Evolutionary conservation across 2,113 vertebrate genomes (phyloP), one percentile per base, ranked within the genome.

Genomic region (Gadus chalcogrammus): DNA sequence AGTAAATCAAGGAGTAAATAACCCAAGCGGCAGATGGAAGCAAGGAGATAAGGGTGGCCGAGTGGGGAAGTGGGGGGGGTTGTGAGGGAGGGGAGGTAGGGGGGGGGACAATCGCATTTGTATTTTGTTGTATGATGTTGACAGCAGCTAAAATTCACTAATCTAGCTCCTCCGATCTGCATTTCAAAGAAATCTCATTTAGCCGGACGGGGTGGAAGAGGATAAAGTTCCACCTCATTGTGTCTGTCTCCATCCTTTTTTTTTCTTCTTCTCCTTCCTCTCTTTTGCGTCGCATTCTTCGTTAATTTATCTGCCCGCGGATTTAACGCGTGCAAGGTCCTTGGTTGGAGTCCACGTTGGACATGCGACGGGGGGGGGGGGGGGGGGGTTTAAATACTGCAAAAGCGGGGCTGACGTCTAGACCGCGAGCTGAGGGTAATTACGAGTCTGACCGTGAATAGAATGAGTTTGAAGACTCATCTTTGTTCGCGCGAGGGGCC

Each of bases 171-270:
- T 93, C 96, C 98, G 95, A 98, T 98, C 97, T 99, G 97, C 97
- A 99, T 98, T 98, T 99, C 97, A 99, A 99, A 98, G 96, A 99
- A 99, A 99, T 98, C 97, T 99, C 95, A 99, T 99, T 99, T 98
- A 98, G 94, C 95, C 94, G 95, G 42, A 48, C 42, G 42, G 42
- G 42, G 42, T 93, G 90, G 42, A 95, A 94, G 92, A 94, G 95
- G 96, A 97, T 99, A 96, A 99, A 96, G 95, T 97, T 96, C 95
- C 42, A 94, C 93, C 89, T 98, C 95, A 97, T 98, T 98, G 95
- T 94, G 93, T 94, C 95, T 94, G 90, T 58, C 17, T 58, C 17
- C 17, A 3, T 58, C 17, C 15, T 58, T 58, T 58, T 58, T 58
- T 58, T 62, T 27, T n/a, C 3, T 61, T 24, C 20, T 6, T 61